Evolutionary conservation across 2,888 invertebrate species (phyloP).

Genomic region (Muschampia plurimacula): DNA sequence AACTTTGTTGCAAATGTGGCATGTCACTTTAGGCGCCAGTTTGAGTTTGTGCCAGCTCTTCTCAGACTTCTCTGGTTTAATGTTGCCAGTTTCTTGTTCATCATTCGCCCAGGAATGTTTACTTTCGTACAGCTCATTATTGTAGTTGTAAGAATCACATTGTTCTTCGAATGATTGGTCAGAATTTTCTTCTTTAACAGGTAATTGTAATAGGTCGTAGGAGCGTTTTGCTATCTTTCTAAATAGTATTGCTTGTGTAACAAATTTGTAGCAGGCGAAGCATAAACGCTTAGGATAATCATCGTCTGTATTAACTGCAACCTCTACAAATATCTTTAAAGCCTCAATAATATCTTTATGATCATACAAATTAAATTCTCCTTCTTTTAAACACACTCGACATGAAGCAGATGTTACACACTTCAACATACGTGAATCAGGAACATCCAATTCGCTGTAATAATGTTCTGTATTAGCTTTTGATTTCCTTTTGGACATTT

Average conservation of each 20-base stretch:
- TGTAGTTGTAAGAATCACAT: conserved; percentile 23
- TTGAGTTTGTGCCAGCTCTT: conserved; percentile 40
- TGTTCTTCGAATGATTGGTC: conserved; percentile 34
- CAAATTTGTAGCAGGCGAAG: conserved; percentile 60
- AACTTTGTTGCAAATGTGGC: conserved; percentile 54
- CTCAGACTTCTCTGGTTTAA: conserved; percentile 26
- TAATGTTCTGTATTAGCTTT: conserved; percentile 43
- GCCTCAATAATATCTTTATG: conserved; percentile 57
- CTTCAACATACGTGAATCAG: conserved; percentile 37
- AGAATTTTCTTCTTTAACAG: conserved; percentile 44
- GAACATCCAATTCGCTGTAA: conserved; percentile 35
- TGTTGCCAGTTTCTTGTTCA: conserved; percentile 5
- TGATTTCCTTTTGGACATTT: conserved; percentile 44
- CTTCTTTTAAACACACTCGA: conserved; percentile 66
- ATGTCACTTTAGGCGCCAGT: conserved; percentile 51
- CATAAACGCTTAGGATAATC: conserved; percentile 65
- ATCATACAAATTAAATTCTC: conserved; percentile 57
- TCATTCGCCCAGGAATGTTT: conserved; percentile 47
- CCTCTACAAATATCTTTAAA: conserved; percentile 57
- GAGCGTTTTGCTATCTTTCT: conserved; percentile 62
- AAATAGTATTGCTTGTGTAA: conserved; percentile 62
- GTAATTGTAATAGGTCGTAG: conserved; percentile 56
- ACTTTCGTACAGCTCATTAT: conserved; percentile 17
- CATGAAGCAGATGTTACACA: conserved; percentile 48
- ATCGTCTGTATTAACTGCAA: conserved; percentile 59